phyloP scores from a whole-genome alignment of 2,113 vertebrate species.

The Mastomys coucha region DNA sequence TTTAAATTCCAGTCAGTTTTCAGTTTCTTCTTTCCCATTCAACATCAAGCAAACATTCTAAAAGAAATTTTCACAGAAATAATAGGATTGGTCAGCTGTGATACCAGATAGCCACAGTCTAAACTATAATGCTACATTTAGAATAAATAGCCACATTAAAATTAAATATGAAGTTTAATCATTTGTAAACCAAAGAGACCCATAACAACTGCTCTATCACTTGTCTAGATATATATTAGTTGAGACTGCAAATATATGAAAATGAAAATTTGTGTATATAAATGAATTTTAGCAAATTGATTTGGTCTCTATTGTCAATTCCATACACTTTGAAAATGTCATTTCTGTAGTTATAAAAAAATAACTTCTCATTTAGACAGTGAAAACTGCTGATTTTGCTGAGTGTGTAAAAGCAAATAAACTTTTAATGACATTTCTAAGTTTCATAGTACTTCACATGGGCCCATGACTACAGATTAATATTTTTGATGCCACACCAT shows the following conservation, averaged over 20 bases:
- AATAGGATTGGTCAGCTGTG: conserved; percentile 47
- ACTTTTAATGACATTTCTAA: background rate
- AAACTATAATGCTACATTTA: conserved; percentile 49
- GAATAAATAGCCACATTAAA: conserved; percentile 54
- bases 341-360: conserved; percentile 18
- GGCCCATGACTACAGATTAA: background rate
- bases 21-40: conserved; percentile 29
- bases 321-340: conserved; percentile 21
- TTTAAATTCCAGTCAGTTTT: conserved; percentile 46
- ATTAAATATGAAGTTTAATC: conserved; percentile 54
- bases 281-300: conserved; percentile 57
- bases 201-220: conserved; percentile 9
- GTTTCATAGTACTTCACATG: background rate
- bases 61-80: conserved; percentile 55
- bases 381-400: conserved; percentile 42
- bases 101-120: conserved; percentile 45
- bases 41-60: conserved; percentile 50
- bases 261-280: conserved; percentile 29
- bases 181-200: conserved; percentile 56
- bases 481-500: background rate
- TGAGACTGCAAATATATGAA: conserved; percentile 43
- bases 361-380: background rate
- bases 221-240: conserved; percentile 45
- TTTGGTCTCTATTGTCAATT: background rate
- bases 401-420: background rate